Base-by-base conservation (phyloP, 2,888 invertebrate genomes). In the Apotomis capreana region DNA sequence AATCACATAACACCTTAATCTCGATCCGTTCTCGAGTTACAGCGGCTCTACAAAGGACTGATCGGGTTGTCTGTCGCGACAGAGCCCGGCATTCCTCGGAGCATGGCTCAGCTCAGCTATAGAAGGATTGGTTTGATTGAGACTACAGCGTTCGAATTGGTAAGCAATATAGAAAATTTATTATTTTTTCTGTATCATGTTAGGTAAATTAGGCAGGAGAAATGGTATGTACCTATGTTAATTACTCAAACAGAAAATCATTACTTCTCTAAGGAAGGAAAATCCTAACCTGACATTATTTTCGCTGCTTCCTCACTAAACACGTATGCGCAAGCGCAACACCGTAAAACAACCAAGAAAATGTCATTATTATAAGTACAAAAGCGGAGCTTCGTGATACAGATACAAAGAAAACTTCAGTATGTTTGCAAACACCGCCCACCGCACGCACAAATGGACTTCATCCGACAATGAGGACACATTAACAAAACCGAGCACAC, bases 391-490 rank as follows among this genome's bases (percentile, higher is more conserved):
- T 9, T 10, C 9, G 0, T 44, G 44, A 8, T 10, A 9, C 40
- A 26, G 12, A 55, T 55, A 57, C 46, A 65, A 65, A 46, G 46
- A 44, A 57, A 64, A 26, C 8, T 46, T 57, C 46, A 57, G 36
- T 46, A 57, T 46, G 57, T 65, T 65, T 55, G 65, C 65, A 65
- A 65, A 65, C 65, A 65, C 64, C 65, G 65, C 57, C 65, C 65
- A 65, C 65, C 65, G 55, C 65, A 65, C 46, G 65, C 46, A 26
- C 55, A 55, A 55, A 55, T 6, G 55, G 15, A 46, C 26, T 55
- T 46, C 55, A 46, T 46, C 55, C 57, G 55, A 65, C 57, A 57
- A 57, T 55, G 46, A 46, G 55, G 65, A 65, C 65, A 46, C 65
- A 57, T 65, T 57, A 65, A 57, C 65, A 57, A 65, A 65, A 65